Evolutionary conservation across 1,140 invertebrate species (phyloP).

Genomic region (Amphibalanus amphitrite): DNA sequence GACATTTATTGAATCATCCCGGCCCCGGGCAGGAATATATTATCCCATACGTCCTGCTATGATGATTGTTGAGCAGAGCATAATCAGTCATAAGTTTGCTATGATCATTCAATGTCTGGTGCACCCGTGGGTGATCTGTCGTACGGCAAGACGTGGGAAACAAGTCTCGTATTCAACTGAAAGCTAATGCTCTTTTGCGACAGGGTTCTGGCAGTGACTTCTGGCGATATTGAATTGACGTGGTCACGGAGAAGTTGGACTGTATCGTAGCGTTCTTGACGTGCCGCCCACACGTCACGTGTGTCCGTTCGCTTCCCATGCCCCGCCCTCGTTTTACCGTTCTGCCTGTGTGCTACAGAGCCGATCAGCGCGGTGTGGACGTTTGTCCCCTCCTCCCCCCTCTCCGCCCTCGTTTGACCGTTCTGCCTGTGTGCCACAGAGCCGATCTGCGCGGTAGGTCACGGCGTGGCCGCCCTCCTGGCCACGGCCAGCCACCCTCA

Average conservation of each 20-base stretch:
- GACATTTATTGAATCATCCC: too few relatives aligned
- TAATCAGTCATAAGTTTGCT: too few relatives aligned
- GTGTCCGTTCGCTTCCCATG: too few relatives aligned
- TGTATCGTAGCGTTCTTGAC: too few relatives aligned
- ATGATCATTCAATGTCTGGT: background rate
- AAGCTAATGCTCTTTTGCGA: background rate
- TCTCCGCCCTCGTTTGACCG: too few relatives aligned
- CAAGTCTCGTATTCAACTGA: background rate
- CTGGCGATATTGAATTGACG: background rate
- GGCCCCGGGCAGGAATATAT: too few relatives aligned
- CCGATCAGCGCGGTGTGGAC: slow-evolving; percentile 22
- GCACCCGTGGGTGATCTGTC: background rate
- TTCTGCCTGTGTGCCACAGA: slow-evolving; percentile 19
- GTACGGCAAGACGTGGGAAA: background rate
- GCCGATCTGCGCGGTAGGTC: slow-evolving; percentile 30
- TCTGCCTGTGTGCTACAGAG: slow-evolving; percentile 20
- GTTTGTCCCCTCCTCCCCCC: too few relatives aligned
- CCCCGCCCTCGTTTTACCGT: too few relatives aligned
- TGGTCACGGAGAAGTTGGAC: too few relatives aligned
- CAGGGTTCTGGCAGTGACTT: background rate
- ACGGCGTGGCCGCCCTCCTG: slow-evolving; percentile 28
- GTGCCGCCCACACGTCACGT: too few relatives aligned
- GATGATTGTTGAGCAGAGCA: too few relatives aligned
- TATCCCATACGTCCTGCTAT: too few relatives aligned
- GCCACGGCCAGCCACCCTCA: slow-evolving; percentile 18